Conservation (phyloP, 2,113 vertebrate species). For the Jaculus jaculus region DNA sequence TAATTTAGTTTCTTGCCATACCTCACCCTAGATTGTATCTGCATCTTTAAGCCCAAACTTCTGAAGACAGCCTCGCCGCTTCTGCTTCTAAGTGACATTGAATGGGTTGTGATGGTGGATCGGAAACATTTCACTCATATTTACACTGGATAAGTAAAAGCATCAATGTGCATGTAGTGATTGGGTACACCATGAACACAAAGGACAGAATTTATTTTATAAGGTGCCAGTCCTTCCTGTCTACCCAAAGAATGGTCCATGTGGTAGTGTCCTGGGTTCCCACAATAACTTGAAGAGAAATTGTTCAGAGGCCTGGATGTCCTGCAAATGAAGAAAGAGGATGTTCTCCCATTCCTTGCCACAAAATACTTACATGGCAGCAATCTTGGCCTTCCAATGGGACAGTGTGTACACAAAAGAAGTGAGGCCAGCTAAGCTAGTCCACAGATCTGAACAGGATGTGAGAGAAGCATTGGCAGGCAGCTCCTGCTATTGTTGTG, state of each 20-base stretch:
- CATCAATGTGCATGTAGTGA: neutral
- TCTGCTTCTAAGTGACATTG: neutral
- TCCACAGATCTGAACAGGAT: too few relatives aligned
- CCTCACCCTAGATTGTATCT: neutral
- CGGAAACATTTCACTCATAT: neutral
- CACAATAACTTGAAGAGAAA: neutral
- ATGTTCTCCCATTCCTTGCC: neutral
- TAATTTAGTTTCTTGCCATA: neutral
- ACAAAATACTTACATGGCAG: neutral
- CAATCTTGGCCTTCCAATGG: too few relatives aligned
- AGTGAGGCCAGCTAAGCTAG: too few relatives aligned
- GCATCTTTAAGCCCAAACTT: neutral
- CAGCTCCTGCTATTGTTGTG: too few relatives aligned
- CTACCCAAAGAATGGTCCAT: neutral
- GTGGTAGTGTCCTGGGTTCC: neutral
- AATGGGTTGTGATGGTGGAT: neutral
- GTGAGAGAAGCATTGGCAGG: too few relatives aligned
- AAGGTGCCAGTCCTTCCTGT: neutral
- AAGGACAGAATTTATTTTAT: neutral
- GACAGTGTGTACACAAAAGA: too few relatives aligned
- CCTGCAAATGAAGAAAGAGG: neutral
- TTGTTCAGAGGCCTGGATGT: neutral
- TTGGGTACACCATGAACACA: neutral
- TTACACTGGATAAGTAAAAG: slow-evolving; percentile 10
- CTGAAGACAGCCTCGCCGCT: neutral